Percentiles rank a stretch among this genome's conserved stretches.
Evolutionary conservation across 2,888 invertebrate species (phyloP).

Genomic region (Coronaproctus castanopsis): DNA sequence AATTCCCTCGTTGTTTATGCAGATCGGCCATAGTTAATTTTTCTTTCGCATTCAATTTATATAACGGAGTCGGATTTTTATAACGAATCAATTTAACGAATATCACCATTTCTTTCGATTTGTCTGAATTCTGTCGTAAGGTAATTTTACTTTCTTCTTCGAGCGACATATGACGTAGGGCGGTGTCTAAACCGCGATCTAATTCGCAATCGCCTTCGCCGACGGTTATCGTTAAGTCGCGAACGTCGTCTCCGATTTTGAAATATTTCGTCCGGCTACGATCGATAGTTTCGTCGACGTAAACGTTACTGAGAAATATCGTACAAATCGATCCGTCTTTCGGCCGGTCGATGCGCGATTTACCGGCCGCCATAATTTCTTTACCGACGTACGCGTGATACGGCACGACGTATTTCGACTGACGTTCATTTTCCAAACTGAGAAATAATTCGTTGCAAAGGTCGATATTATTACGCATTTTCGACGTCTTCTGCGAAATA

Average conservation of each 20-base stretch:
- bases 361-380: slow-evolving; percentile 3
- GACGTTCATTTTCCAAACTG: too few relatives aligned
- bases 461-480: too few relatives aligned
- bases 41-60: slow-evolving; percentile 36
- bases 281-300: slow-evolving; percentile 10
- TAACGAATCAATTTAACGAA: slow-evolving; percentile 16
- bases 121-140: slow-evolving; percentile 4
- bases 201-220: slow-evolving; percentile 23
- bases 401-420: too few relatives aligned
- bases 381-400: too few relatives aligned
- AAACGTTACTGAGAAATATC: slow-evolving; percentile 8
- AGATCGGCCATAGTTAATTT: slow-evolving; percentile 31
- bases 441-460: too few relatives aligned
- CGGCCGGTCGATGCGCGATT: slow-evolving; percentile 2
- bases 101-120: slow-evolving; percentile 4
- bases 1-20: slow-evolving; percentile 37
- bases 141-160: slow-evolving; percentile 18
- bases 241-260: slow-evolving; percentile 4
- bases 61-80: slow-evolving; percentile 25
- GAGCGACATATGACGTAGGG: slow-evolving; percentile 21
- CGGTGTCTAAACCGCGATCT: slow-evolving; percentile 22
- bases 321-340: slow-evolving; percentile 5
- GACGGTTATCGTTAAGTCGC: slow-evolving; percentile 11
- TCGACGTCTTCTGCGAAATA: too few relatives aligned
- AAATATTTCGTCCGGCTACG: slow-evolving; percentile 9